Base-by-base conservation (phyloP, 1,140 invertebrate genomes). In the Camponotus pennsylvanicus region DNA sequence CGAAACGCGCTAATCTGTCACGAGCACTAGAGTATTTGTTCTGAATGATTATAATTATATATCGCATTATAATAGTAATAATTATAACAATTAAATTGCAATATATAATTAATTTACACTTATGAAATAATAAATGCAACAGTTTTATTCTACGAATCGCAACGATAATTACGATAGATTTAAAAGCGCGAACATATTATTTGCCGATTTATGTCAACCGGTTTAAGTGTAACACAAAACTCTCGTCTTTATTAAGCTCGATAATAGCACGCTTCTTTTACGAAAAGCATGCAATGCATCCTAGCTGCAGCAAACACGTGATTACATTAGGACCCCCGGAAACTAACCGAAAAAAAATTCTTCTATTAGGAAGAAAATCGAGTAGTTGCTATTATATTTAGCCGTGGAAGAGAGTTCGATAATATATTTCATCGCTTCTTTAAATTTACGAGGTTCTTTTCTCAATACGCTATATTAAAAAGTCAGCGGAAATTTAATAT, bases 381-480 rank as follows among this genome's bases (percentile, higher is more conserved):
- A 70, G 63, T 71, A 52, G 61, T 59, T 21, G 61, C 34, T 37
- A 45, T 45, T 45, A 45, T 11, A 77, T 63, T 61, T 42, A 37
- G 63, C 37, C 67, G 61, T 49, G 21, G 49, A 90, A 90, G 69
- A 90, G 15, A 52, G 0, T 90, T 90, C 13, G 4, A 11, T 70
- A 40, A 90, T 90, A 52, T 52, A 90, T 87, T 87, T 90, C 71
- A 85, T 18, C 63, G 63, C 55, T 57, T 4, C 34, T n/a, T 76
- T 55, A 66, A 71, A 63, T 61, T 73, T 66, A 42, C 61, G 42
- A 21, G 42, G 1, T 66, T 37, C 57, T 59, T 69, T 45, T 61
- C 49, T 52, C 75, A 49, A 85, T 85, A 27, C 37, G 52, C 8
- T 63, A 4, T 69, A 45, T 37, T 21, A 42, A 75, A 8, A 15